Percentiles rank a stretch among this genome's conserved stretches.
Conservation (phyloP, 2,888 invertebrate species). For the Cremastinae sp. region DNA sequence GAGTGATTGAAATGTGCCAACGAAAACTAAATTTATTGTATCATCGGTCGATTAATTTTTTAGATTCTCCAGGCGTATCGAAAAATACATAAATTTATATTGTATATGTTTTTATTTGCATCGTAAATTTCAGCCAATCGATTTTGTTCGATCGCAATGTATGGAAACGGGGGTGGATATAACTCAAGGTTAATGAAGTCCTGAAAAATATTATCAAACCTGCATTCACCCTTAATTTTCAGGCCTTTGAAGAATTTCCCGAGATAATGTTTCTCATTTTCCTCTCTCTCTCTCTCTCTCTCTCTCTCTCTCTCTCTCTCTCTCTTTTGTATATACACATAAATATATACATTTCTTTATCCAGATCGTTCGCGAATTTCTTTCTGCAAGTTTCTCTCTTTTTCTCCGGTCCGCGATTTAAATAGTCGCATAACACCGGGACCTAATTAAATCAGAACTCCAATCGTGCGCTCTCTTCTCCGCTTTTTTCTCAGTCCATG, state of each 20-base stretch:
- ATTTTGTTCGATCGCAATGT: background rate
- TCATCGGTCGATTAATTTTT: too few relatives aligned
- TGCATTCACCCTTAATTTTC: slow-evolving; percentile 52
- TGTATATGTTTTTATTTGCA: too few relatives aligned
- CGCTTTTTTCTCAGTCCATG: slow-evolving; percentile 50
- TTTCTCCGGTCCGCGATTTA: slow-evolving; percentile 79
- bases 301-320: slow-evolving; percentile 74
- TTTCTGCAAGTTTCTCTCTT: slow-evolving; percentile 54
- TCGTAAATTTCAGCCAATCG: too few relatives aligned
- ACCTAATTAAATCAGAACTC: slow-evolving; percentile 80
- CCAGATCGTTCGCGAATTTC: slow-evolving; percentile 15
- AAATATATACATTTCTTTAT: too few relatives aligned
- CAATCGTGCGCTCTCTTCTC: slow-evolving; percentile 69
- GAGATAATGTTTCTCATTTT: slow-evolving; percentile 71
- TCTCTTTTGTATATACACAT: too few relatives aligned
- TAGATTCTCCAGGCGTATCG: too few relatives aligned
- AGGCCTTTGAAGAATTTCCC: slow-evolving; percentile 70
- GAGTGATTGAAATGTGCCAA: slow-evolving; percentile 18
- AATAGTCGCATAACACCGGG: slow-evolving; percentile 81
- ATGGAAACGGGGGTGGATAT: slow-evolving; percentile 15
- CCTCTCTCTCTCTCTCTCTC: slow-evolving; percentile 43
- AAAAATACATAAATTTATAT: background rate
- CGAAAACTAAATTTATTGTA: slow-evolving; percentile 8
- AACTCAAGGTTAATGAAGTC: slow-evolving; percentile 21
- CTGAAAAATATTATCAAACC: slow-evolving; percentile 4